Conservation (phyloP, 2,888 invertebrate species). For the Epinotia demarniana region DNA sequence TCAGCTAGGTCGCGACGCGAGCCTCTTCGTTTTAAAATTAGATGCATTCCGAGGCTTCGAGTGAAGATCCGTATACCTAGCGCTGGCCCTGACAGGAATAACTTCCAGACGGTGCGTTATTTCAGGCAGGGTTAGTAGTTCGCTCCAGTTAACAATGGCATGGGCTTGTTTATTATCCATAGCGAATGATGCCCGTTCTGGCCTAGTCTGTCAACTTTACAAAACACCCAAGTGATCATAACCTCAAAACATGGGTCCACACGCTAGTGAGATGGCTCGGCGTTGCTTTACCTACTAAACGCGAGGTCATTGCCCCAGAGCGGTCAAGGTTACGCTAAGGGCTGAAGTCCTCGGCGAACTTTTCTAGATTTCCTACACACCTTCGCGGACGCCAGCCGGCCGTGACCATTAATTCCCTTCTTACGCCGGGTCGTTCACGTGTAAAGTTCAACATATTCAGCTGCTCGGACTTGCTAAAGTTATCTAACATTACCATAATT, state of each 20-base stretch:
- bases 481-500: slow-evolving; percentile 36
- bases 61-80: slow-evolving; percentile 55
- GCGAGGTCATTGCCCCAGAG: slow-evolving; percentile 70
- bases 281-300: slow-evolving; percentile 43
- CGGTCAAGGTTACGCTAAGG: slow-evolving; percentile 74
- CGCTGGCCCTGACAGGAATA: slow-evolving; percentile 72
- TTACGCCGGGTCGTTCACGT: slow-evolving; percentile 25
- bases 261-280: slow-evolving; percentile 22
- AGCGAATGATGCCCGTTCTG: slow-evolving; percentile 54
- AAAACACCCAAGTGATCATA: slow-evolving; percentile 15
- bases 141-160: slow-evolving; percentile 62
- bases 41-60: slow-evolving; percentile 81
- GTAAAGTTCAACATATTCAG: slow-evolving; percentile 34
- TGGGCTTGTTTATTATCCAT: slow-evolving; percentile 60
- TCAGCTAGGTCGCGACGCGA: slow-evolving; percentile 83
- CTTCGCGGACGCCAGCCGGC: slow-evolving; percentile 24
- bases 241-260: slow-evolving; percentile 36
- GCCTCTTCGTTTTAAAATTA: slow-evolving; percentile 83
- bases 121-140: slow-evolving; percentile 81
- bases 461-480: slow-evolving; percentile 31
- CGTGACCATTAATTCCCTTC: slow-evolving; percentile 32
- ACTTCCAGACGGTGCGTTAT: slow-evolving; percentile 75
- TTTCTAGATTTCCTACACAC: slow-evolving; percentile 33
- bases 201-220: background rate
- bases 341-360: slow-evolving; percentile 48